Evolutionary conservation across 2,888 invertebrate genomes (phyloP).

Genomic region (Eupeodes luniger): DNA sequence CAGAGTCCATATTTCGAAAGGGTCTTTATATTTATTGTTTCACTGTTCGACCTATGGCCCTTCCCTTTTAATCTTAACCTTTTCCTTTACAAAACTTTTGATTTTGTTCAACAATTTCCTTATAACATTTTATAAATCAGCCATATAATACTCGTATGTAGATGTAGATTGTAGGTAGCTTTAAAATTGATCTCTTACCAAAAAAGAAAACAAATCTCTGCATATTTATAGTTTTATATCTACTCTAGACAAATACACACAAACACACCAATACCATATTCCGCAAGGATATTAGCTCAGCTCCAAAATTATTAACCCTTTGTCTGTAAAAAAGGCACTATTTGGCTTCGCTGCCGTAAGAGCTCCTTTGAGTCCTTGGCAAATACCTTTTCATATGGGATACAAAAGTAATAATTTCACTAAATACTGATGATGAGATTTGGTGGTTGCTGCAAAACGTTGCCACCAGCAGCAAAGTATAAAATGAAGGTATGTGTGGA

Average conservation of each 20-base stretch:
- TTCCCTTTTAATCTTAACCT: conserved; percentile 42
- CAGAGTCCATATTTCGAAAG: conserved; percentile 14
- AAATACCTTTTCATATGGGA: conserved; percentile 72
- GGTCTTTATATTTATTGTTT: conserved; percentile 30
- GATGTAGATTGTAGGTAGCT: not conserved
- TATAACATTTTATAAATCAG: conserved; percentile 38
- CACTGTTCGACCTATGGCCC: conserved; percentile 29
- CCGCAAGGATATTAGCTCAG: conserved; percentile 71
- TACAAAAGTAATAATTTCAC: conserved; percentile 75
- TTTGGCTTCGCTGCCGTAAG: conserved; percentile 69
- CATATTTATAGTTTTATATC: conserved; percentile 23
- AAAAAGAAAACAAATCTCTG: not conserved
- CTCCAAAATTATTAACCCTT: conserved; percentile 73
- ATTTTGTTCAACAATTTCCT: conserved; percentile 35
- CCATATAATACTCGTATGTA: not conserved
- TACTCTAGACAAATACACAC: not conserved
- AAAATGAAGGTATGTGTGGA: no score
- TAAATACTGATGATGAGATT: conserved; percentile 71
- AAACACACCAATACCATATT: not conserved
- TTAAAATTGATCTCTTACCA: conserved; percentile 58
- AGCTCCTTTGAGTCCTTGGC: conserved; percentile 70
- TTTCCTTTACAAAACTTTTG: conserved; percentile 27
- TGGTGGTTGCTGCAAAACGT: conserved; percentile 60
- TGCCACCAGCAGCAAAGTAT: conserved; percentile 2
- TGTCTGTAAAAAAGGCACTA: conserved; percentile 66